These are phyloP conservation scores for Actinia equina DNA, from an alignment of 64 coral and sea anemone genomes.

Conservation along the genomic window DNA sequence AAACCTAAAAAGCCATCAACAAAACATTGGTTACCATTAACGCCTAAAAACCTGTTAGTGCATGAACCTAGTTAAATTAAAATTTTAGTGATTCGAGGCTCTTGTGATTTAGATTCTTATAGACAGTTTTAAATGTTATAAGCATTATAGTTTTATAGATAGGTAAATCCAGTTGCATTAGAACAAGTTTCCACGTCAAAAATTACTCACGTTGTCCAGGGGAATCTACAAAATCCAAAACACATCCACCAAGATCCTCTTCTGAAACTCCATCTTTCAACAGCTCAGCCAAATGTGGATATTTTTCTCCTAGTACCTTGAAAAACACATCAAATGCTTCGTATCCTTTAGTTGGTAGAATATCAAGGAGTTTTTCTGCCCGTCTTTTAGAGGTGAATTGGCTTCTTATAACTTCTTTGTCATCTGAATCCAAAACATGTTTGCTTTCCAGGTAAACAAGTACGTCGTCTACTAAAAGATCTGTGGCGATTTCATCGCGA, in stretches of 20 bases:
- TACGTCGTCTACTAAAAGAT: conserved; percentile 89
- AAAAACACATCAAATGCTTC: conserved; percentile 78
- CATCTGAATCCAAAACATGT: conserved; percentile 68
- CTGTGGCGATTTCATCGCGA: conserved; percentile 49
- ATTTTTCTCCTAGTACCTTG: conserved; percentile 69
- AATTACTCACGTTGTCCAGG: conserved; percentile 67
- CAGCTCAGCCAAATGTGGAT: conserved; percentile 77
- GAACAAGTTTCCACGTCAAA: not conserved
- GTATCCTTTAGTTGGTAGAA: conserved; percentile 80
- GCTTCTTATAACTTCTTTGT: conserved; percentile 58
- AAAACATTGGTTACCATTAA: no score
- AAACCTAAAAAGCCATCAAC: no score
- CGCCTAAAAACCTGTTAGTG: no score
- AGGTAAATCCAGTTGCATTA: not conserved
- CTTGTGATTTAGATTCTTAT: no score
- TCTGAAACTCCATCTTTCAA: conserved; percentile 53
- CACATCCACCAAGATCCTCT: conserved; percentile 4
- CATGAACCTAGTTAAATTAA: no score
- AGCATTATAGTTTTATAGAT: not conserved
- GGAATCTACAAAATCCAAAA: conserved; percentile 64
- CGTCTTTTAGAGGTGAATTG: conserved; percentile 50
- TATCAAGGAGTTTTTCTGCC: conserved; percentile 80
- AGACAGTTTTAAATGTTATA: no score
- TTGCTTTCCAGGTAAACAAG: conserved; percentile 67
- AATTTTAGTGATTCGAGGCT: no score